Base-by-base conservation (phyloP, 2,113 vertebrate genomes). In the Empidonax traillii region DNA sequence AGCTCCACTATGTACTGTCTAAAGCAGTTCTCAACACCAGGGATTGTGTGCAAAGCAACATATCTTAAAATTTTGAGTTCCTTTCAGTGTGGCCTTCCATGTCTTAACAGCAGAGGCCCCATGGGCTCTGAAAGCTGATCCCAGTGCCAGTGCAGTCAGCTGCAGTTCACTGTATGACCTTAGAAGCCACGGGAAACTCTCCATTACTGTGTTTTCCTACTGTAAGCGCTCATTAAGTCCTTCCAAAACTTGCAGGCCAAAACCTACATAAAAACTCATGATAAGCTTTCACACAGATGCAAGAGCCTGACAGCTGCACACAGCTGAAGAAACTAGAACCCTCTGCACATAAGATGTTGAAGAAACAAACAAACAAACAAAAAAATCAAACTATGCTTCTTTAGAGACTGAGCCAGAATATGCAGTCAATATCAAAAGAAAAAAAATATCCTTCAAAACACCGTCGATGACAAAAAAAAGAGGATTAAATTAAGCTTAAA, bases 321-420 rank as follows among this genome's bases (percentile, higher is more conserved):
- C 7, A 52, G 27, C 14, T 37, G 59, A 41, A 71, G 39, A 35
- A 86, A 59, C 23, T 17, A 46, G 30, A 91, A 63, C 16, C 24
- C 51, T 30, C 3, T 3, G 73, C 21, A 21, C 1, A 2, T 14
- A 62, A 56, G 28, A 30, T 10, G 21, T 4, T 2, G 1, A 49
- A 13, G 33, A 71, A 89, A 74, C 25, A 65, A 89, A 63, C 25
- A 65, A 89, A 59, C 18, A 73, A 59, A n/a, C n/a, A n/a, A 16
- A 35, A 51, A 51, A 72, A 87, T 19, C 19, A 21, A 74, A 27
- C 2, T 27, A 13, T 0, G 2, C 23, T 74, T 24, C 41, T 67
- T 76, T n/a, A 46, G 33, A 63, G 69, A 76, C 1, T 51, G 43
- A 71, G 56, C 13, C 28, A 62, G 23, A 69, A 39, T 44, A 58